phyloP scores from a whole-genome alignment of 2,888 invertebrate species.

The Ommatoiulus sabulosus region DNA sequence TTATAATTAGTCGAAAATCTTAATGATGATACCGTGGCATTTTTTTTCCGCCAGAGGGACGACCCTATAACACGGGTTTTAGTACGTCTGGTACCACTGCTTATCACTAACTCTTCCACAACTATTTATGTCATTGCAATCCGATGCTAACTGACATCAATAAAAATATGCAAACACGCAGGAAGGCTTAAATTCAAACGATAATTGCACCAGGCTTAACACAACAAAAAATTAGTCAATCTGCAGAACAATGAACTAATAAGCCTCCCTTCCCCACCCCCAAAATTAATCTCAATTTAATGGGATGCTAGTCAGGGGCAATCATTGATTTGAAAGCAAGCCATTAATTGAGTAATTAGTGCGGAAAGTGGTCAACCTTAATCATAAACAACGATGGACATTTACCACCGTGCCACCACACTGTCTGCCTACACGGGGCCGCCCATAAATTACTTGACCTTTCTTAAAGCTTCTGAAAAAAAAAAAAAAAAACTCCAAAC shows the following conservation, averaged over 20 bases:
- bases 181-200: background rate
- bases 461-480: too few species aligned
- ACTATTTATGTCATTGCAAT: conserved; percentile 6
- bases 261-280: background rate
- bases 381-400: background rate
- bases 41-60: background rate
- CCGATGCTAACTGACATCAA: background rate
- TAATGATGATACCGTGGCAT: background rate
- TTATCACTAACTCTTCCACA: background rate
- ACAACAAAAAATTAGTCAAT: background rate
- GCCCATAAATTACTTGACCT: background rate
- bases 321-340: background rate
- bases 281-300: background rate
- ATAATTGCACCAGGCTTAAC: background rate
- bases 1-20: conserved; percentile 13
- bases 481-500: too few species aligned
- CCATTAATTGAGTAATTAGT: background rate
- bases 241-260: conserved; percentile 17
- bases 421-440: background rate
- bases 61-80: background rate
- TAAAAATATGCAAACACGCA: background rate
- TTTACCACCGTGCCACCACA: background rate
- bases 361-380: conserved; percentile 6
- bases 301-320: background rate
- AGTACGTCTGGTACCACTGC: background rate